A percentile compares a stretch with the other conserved stretches of the same genome.
phyloP scores from a whole-genome alignment of 2,888 invertebrate genomes.

The Dryococelus australis region DNA sequence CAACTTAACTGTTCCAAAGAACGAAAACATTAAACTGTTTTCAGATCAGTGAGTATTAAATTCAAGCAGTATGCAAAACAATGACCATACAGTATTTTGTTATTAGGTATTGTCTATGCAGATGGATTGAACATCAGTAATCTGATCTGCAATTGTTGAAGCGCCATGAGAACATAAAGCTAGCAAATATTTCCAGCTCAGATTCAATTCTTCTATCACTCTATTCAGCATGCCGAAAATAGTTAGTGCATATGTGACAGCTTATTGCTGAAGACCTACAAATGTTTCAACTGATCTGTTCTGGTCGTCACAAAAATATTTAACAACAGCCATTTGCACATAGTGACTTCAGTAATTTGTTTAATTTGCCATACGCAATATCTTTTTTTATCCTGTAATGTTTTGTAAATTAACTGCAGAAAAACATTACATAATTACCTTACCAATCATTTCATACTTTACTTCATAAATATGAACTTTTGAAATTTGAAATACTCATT shows the following conservation, averaged over 20 bases:
- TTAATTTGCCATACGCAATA: neutral
- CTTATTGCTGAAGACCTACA: neutral
- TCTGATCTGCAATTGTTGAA: conserved; percentile 22
- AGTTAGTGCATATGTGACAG: neutral
- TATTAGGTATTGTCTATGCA: neutral
- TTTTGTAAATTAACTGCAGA: too few relatives aligned
- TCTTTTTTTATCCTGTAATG: too few relatives aligned
- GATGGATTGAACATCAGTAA: neutral
- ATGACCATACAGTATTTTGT: neutral
- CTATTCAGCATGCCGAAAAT: conserved; percentile 17
- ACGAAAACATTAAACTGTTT: neutral
- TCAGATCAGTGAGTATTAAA: neutral
- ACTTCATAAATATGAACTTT: too few relatives aligned
- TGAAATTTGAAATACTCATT: too few relatives aligned
- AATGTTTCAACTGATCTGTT: neutral
- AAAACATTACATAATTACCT: too few relatives aligned
- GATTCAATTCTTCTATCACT: neutral
- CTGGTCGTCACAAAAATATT: neutral
- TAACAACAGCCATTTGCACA: too few relatives aligned
- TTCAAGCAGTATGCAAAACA: conserved; percentile 11
- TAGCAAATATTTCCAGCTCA: neutral
- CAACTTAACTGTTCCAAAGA: conserved; percentile 17
- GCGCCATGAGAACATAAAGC: conserved; percentile 9
- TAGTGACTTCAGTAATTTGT: neutral
- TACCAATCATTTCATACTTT: too few relatives aligned